These are phyloP conservation scores for Stomatorhinus walkeri DNA, from an alignment of 2,797 vertebrate genomes.

Conservation along the genomic window DNA sequence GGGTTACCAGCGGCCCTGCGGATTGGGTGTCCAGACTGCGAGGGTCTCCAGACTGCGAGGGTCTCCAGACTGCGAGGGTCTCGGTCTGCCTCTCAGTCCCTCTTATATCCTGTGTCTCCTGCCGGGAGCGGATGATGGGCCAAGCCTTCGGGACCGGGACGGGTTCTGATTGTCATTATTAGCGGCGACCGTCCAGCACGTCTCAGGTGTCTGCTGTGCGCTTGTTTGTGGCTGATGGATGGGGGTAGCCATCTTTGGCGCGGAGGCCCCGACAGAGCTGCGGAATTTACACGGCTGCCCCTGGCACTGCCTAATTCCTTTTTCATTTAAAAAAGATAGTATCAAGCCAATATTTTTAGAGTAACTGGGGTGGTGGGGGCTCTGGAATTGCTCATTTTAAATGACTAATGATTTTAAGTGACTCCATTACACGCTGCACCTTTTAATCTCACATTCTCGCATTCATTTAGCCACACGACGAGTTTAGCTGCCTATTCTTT, in stretches of 20 bases:
- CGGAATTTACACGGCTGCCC: background rate
- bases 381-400: background rate
- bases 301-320: background rate
- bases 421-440: background rate
- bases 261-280: background rate
- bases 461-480: background rate
- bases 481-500: background rate
- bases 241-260: background rate
- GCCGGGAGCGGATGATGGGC: slow-evolving; percentile 34
- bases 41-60: no score
- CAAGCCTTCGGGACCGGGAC: slow-evolving; percentile 3
- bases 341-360: background rate
- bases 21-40: background rate
- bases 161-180: slow-evolving; percentile 26
- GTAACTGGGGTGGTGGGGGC: background rate
- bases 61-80: no score
- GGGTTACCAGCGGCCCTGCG: background rate
- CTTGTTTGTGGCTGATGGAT: background rate
- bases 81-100: background rate
- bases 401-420: background rate
- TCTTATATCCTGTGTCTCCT: slow-evolving; percentile 38
- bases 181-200: slow-evolving; percentile 30
- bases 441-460: background rate
- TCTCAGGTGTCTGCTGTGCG: background rate
- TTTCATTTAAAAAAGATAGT: background rate